A percentile compares a stretch with the other conserved stretches of the same genome.
phyloP scores from a whole-genome alignment of 2,797 vertebrate species.

The Psittacula echo region DNA sequence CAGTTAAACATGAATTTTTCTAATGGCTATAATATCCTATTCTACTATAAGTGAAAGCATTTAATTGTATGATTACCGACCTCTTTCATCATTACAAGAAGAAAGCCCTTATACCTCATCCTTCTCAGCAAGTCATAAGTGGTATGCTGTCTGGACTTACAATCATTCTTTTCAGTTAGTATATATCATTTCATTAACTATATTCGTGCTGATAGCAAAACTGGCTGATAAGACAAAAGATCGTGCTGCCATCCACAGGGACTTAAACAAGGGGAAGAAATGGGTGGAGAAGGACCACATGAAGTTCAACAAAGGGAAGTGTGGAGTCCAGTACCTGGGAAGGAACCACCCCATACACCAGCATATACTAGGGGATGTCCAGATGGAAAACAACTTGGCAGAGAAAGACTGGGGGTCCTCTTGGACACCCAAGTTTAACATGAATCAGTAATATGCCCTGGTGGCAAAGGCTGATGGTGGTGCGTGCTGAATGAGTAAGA shows the following conservation, averaged over 20 bases:
- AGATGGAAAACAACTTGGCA: not conserved
- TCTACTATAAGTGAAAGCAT: not conserved
- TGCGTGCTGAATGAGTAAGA: not conserved
- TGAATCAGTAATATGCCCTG: not conserved
- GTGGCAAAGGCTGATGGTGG: accelerated
- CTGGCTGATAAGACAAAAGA: accelerated
- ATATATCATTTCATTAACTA: not conserved
- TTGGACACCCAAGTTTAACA: not conserved
- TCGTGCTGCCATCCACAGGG: not conserved
- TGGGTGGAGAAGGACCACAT: not conserved
- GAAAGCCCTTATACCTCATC: not conserved
- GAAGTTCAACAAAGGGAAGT: not conserved
- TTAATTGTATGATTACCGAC: not conserved
- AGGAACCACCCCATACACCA: accelerated
- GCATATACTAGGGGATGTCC: too few species aligned
- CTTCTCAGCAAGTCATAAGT: not conserved
- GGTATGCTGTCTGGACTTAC: not conserved
- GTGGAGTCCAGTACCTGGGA: not conserved
- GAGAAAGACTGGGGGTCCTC: not conserved
- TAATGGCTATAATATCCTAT: not conserved
- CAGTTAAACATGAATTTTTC: not conserved
- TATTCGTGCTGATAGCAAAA: not conserved
- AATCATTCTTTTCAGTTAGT: not conserved
- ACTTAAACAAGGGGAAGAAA: not conserved
- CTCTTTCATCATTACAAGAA: not conserved